Percentiles rank a stretch among this genome's conserved stretches.
Evolutionary conservation across 2,797 vertebrate species (phyloP).

Genomic region (Sylvilagus floridanus): DNA sequence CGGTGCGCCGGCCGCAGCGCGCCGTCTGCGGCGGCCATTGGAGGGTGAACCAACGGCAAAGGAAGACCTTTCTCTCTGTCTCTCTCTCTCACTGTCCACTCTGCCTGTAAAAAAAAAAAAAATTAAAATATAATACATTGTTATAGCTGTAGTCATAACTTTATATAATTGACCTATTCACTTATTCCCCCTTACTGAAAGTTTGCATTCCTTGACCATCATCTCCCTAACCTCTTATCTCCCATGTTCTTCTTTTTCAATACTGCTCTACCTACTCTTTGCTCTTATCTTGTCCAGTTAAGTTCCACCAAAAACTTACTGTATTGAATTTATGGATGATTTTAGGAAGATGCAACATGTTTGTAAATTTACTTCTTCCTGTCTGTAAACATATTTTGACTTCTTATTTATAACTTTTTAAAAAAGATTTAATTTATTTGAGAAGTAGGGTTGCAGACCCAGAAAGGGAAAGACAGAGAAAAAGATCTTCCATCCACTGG

Average conservation of each 20-base stretch:
- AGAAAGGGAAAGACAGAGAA: too few species aligned
- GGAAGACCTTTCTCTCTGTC: too few species aligned
- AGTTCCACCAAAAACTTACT: neutral
- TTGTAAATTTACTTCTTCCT: constrained; percentile 9
- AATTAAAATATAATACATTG: neutral
- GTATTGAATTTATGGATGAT: neutral
- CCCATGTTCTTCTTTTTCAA: neutral
- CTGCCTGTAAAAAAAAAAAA: too few species aligned
- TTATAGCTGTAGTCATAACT: neutral
- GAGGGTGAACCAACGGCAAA: too few species aligned
- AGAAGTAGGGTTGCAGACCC: too few species aligned
- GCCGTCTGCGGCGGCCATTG: too few species aligned
- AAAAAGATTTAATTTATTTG: too few species aligned
- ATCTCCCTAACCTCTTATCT: neutral
- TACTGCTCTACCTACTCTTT: neutral
- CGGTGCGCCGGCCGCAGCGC: too few species aligned
- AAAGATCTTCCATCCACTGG: too few species aligned
- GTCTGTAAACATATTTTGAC: neutral
- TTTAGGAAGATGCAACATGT: neutral
- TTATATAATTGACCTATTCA: neutral
- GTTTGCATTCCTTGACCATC: neutral
- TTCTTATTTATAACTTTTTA: neutral
- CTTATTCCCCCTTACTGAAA: neutral
- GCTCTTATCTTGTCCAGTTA: neutral
- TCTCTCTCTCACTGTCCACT: too few species aligned